Evolutionary conservation across 2,113 vertebrate species (phyloP), one percentile per base, ranked within the genome.

Genomic region (Pardalotus punctatus): DNA sequence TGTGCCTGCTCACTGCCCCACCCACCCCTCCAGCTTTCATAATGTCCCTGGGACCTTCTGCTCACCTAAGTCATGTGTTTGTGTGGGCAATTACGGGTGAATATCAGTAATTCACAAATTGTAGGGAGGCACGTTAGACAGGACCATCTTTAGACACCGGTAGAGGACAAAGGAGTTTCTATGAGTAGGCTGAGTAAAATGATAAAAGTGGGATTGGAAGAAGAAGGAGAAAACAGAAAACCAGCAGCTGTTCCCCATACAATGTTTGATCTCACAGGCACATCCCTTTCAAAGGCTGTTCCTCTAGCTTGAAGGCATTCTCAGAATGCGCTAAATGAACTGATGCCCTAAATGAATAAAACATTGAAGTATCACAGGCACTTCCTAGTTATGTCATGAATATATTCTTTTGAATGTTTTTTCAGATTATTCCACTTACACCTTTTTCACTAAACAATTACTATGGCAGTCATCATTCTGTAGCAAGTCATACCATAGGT

Each of bases 241-340:
- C 9, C 45, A 65, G 40, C n/a, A 48, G 48, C 56, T 69, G 22
- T 28, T 88, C 8, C 38, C 47, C 22, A 21, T 25, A 27, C 7
- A 22, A 9, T 22, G 19, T 61, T 42, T 24, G 18, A 36, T 74
- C 51, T 38, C 3, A 3, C 21, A 12, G 45, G 36, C 45, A 50
- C 2, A 1, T 48, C 0, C 0, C 60, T 71, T 50, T 57, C 69
- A 78, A 73, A 83, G 65, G 57, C 24, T 3, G 1, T 33, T 84
- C n/a, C 57, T 74, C 70, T 67, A n/a, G 11, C 66, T 82, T 12
- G 1, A 27, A n/a, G 58, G 28, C 33, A 14, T 73, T 61, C 57
- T 88, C 38, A 66, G 86, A 79, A 61, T 22, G 40, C 25, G 12
- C 31, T 69, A 54, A 69, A 54, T 76, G 11, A 69, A 54, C 35